Base-by-base conservation (phyloP, 1,140 invertebrate species). In the Hydropsyche tenuis region DNA sequence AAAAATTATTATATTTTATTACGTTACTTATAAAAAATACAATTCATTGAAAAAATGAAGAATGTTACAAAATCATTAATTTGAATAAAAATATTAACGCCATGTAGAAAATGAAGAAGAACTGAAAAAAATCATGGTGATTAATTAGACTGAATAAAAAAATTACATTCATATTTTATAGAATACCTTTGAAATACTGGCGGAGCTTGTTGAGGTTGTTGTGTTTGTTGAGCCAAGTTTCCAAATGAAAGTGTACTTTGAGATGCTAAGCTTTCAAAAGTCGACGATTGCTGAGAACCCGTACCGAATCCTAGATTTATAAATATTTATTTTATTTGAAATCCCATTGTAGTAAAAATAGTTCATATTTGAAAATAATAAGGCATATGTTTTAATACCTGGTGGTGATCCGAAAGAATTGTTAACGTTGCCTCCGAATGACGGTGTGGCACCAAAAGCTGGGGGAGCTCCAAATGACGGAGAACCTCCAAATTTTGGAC, bases 171-270 rank as follows among this genome's bases (percentile, higher is more conserved):
- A n/a, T 42, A 68, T 37, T 46, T 3, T 37, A 30, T 25, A 62
- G 20, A 12, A 46, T 60, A 85, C 83, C 81, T 78, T 53, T 84
- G 84, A 72, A 84, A 85, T 78, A 37, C 48, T n/a, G 68, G 63
- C 76, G 46, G 23, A n/a, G 82, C 80, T 2, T 80, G 74, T 2
- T 78, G 78, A 51, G 79, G 78, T 46, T 77, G 80, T 0, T 78
- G 78, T 14, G 82, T 80, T 48, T 85, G 83, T 51, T 85, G 84
- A 4, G 84, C 84, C 7, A 85, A 75, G 77, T 85, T 85, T 14
- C 84, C 84, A 74, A 85, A 85, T 0, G 83, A 83, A n/a, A 85
- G 75, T 22, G 83, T 85, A 76, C 84, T 85, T 76, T 85, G 84
- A 4, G 80, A 82, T 1, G 84, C 84, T 65, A 85, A 71, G 76